phyloP scores from a whole-genome alignment of 2,113 vertebrate species.

The Ardeotis arabs region DNA sequence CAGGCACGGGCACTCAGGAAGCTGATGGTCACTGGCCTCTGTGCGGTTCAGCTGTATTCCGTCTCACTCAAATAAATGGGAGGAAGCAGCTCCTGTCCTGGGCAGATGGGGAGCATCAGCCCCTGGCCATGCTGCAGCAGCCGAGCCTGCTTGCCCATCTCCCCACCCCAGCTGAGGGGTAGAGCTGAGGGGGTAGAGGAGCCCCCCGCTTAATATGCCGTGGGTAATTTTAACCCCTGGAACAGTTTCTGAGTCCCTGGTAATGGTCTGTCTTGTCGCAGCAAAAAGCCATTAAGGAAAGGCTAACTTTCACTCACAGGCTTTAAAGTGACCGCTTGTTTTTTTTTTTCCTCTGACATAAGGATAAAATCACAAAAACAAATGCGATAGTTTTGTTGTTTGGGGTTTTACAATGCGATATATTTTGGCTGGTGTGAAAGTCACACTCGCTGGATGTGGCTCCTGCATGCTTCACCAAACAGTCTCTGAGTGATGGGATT shows the following conservation, averaged over 20 bases:
- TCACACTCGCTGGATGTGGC: not conserved
- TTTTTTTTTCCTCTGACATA: not conserved
- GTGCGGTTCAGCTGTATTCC: not conserved
- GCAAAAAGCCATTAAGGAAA: not conserved
- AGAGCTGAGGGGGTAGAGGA: rapidly evolving
- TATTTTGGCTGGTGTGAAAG: not conserved
- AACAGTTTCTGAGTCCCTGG: not conserved
- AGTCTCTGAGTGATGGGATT: not conserved
- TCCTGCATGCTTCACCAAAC: not conserved
- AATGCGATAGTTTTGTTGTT: not conserved
- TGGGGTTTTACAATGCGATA: not conserved
- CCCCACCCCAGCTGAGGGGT: rapidly evolving
- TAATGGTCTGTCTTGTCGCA: not conserved
- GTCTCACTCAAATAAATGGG: not conserved
- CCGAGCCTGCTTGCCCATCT: not conserved
- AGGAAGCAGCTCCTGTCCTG: not conserved
- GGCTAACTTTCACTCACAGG: not conserved
- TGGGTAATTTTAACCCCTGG: not conserved
- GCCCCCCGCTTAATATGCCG: rapidly evolving
- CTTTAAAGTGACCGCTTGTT: not conserved
- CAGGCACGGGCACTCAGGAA: not conserved
- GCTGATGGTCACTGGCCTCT: not conserved
- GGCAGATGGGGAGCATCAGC: not conserved
- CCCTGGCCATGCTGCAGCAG: not conserved
- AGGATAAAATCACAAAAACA: not conserved